Evolutionary conservation across 2,113 vertebrate genomes (phyloP), one percentile per base, ranked within the genome.

Genomic region (Dendropsophus ebraccatus): DNA sequence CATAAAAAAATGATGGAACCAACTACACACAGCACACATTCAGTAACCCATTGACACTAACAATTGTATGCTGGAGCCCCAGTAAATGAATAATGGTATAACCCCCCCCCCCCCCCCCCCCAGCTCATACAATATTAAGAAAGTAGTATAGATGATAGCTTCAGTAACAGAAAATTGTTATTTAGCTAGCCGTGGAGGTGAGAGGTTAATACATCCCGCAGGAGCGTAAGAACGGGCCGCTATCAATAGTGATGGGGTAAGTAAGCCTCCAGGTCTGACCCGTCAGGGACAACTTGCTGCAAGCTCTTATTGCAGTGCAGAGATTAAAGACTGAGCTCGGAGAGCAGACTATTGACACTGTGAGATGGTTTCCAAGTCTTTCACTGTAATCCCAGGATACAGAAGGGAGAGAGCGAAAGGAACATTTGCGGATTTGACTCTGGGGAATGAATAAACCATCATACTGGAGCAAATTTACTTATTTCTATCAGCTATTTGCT

Each of bases 311-410:
- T 32, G 76, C 84, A 47, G 62, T 56, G n/a, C 32, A 81, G 65
- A 86, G 76, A 86, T 86, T 86, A 86, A 85, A 79, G 65, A 81
- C 45, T 56, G 60, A 69, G 75, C 84, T 85, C 30, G 35, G 60
- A 56, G 76, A 86, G 65, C 25, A 70, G 47, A 70, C 30, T 86
- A 86, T 81, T 86, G 84, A 86, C 84, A 86, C 30, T 80, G 60
- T 32, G 52, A 81, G 76, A 86, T 60, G 62, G 84, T 69, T 86
- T 72, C 65, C 5, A n/a, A 81, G 76, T 35, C 83, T 69, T 70
- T 73, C 37, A 32, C 62, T 58, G 45, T 86, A 81, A 80, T 86
- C 65, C 76, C 50, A 60, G 77, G 32, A 81, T 69, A 81, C 62
- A 70, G 60, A 85, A 54, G 32, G 75, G 45, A 67, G 62, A 25